Conservation (phyloP, 2,888 invertebrate species). For the Andrena haemorrhoa region DNA sequence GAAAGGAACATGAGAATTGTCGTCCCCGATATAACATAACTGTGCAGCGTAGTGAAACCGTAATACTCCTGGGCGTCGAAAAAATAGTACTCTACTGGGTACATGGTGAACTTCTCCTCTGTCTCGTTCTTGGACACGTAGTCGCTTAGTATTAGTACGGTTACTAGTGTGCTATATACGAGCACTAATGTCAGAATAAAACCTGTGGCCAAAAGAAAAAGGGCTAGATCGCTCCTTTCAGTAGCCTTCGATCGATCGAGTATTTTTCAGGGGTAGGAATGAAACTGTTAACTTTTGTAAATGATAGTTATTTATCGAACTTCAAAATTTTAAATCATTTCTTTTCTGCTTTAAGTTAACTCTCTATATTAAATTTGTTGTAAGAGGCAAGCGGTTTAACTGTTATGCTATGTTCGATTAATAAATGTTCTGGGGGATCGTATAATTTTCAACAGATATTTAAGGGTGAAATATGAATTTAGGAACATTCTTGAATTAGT, state of each 20-base stretch:
- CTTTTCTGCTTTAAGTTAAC: no score
- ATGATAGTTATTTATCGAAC: no score
- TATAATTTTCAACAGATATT: no score
- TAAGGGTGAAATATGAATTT: no score
- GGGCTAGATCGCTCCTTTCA: background rate
- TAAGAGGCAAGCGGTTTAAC: no score
- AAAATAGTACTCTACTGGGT: background rate
- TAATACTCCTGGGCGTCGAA: slow-evolving; percentile 5
- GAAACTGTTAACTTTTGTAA: no score
- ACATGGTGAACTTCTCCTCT: background rate
- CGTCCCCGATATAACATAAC: background rate
- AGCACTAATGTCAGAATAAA: background rate
- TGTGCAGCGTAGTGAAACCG: background rate
- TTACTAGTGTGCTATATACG: background rate
- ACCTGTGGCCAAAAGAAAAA: background rate
- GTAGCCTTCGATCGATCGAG: background rate
- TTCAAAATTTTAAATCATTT: no score
- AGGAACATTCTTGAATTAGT: no score
- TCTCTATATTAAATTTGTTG: no score
- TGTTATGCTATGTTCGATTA: no score
- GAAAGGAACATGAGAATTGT: background rate
- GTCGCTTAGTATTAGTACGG: background rate
- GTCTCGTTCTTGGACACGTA: background rate
- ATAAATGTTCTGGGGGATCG: no score
- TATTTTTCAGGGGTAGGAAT: no score